phyloP scores from a whole-genome alignment of 2,797 vertebrate species.

The Dermochelys coriacea region DNA sequence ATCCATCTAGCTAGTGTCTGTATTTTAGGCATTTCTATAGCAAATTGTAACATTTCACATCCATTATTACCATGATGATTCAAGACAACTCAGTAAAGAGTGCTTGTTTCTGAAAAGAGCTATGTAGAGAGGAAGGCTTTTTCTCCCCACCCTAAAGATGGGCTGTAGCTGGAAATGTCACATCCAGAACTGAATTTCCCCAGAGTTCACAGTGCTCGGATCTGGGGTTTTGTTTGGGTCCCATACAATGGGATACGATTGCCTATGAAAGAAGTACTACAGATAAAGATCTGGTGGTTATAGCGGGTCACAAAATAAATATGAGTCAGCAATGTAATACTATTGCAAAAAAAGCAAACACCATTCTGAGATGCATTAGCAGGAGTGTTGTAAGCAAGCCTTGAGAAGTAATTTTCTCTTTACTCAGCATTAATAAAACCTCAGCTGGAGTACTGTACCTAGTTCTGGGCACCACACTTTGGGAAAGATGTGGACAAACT shows the following conservation, averaged over 20 bases:
- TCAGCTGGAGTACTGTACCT: neutral
- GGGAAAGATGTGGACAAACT: neutral
- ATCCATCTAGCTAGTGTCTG: too few relatives aligned
- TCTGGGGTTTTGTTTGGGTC: too few relatives aligned
- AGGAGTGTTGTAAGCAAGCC: neutral
- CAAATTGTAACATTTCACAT: too few relatives aligned
- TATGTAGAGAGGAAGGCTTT: too few relatives aligned
- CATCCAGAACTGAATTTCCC: too few relatives aligned
- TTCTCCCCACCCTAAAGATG: too few relatives aligned
- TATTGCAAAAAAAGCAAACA: neutral
- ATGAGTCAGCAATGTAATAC: neutral
- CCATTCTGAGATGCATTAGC: neutral
- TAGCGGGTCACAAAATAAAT: neutral
- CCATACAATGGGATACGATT: neutral
- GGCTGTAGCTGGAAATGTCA: too few relatives aligned
- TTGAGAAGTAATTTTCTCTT: neutral
- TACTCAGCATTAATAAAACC: neutral
- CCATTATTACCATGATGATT: too few relatives aligned
- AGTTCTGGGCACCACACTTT: neutral
- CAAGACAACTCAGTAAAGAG: too few relatives aligned
- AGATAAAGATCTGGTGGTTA: neutral
- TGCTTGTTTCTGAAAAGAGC: too few relatives aligned
- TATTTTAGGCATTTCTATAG: too few relatives aligned
- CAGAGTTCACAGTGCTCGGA: too few relatives aligned
- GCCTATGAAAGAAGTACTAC: neutral